These are phyloP conservation scores for Anadara kagoshimensis DNA, from an alignment of 1,140 invertebrate genomes.

Conservation along the genomic window DNA sequence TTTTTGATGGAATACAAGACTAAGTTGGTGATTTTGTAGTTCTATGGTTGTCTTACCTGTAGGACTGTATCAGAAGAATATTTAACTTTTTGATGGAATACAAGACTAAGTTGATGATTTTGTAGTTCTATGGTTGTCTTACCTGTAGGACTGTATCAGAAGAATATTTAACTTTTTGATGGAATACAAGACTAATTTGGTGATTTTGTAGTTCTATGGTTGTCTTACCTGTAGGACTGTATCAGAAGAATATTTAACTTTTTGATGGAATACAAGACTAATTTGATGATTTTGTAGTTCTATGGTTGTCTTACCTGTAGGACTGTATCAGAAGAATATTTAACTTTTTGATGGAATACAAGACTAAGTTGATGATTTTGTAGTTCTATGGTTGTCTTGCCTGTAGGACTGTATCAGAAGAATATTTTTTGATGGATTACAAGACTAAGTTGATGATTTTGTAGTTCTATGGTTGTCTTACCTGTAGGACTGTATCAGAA, in stretches of 20 bases:
- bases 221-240: constrained; percentile 50
- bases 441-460: constrained; percentile 70
- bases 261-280: constrained; percentile 55
- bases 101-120: constrained; percentile 68
- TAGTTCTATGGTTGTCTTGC: constrained; percentile 62
- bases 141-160: constrained; percentile 56
- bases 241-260: constrained; percentile 41
- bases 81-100: constrained; percentile 48
- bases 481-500: constrained; percentile 52
- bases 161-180: constrained; percentile 34
- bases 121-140: constrained; percentile 66
- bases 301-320: constrained; percentile 54
- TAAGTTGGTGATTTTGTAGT: constrained; percentile 72
- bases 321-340: constrained; percentile 45
- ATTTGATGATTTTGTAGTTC: constrained; percentile 73
- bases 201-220: constrained; percentile 72
- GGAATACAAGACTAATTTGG: constrained; percentile 65
- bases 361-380: constrained; percentile 72
- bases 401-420: constrained; percentile 51
- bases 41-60: constrained; percentile 63
- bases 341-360: constrained; percentile 48
- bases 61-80: constrained; percentile 48
- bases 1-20: constrained; percentile 53
- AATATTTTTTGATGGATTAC: constrained; percentile 51
- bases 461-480: constrained; percentile 64